Evolutionary conservation across 2,888 invertebrate species (phyloP).

Genomic region (Leucoptera coffeella): DNA sequence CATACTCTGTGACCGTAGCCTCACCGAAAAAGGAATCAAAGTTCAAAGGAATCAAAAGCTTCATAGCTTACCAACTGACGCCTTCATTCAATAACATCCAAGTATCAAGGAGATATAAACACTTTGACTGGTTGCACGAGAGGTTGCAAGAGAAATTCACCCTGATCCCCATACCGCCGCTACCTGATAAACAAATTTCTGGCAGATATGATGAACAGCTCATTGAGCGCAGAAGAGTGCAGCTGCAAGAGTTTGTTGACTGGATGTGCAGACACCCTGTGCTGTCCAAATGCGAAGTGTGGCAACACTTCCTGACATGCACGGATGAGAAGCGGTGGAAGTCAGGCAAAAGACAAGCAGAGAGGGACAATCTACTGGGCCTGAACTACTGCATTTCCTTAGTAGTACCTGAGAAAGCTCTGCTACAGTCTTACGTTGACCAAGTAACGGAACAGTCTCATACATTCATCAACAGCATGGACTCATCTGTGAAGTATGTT

Average conservation of each 20-base stretch:
- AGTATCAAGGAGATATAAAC: conserved; percentile 93
- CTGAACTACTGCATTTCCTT: conserved; percentile 88
- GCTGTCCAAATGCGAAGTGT: conserved; percentile 83
- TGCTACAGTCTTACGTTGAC: conserved; percentile 70
- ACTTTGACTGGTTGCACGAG: conserved; percentile 98
- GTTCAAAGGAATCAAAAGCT: conserved; percentile 95
- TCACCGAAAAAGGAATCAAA: conserved; percentile 97
- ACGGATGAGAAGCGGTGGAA: conserved; percentile 98
- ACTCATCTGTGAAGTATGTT: conserved; percentile 79
- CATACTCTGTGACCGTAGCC: conserved; percentile 81
- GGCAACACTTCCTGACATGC: conserved; percentile 95
- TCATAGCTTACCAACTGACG: conserved; percentile 93
- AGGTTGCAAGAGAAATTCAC: conserved; percentile 90
- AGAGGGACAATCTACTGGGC: conserved; percentile 86
- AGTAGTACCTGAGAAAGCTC: conserved; percentile 73
- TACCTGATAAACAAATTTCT: conserved; percentile 97
- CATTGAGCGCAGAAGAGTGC: conserved; percentile 89
- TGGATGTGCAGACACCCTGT: conserved; percentile 97
- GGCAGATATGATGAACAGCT: conserved; percentile 96
- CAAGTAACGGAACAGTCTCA: conserved; percentile 77
- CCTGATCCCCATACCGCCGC: conserved; percentile 89
- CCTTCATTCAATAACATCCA: conserved; percentile 92
- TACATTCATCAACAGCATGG: conserved; percentile 79
- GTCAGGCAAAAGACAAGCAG: conserved; percentile 89
- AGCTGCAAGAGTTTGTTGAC: conserved; percentile 93